A percentile compares a stretch with the other conserved stretches of the same genome.
Conservation (phyloP, 2,888 invertebrate species). For the Drosophila trichaetosa region DNA sequence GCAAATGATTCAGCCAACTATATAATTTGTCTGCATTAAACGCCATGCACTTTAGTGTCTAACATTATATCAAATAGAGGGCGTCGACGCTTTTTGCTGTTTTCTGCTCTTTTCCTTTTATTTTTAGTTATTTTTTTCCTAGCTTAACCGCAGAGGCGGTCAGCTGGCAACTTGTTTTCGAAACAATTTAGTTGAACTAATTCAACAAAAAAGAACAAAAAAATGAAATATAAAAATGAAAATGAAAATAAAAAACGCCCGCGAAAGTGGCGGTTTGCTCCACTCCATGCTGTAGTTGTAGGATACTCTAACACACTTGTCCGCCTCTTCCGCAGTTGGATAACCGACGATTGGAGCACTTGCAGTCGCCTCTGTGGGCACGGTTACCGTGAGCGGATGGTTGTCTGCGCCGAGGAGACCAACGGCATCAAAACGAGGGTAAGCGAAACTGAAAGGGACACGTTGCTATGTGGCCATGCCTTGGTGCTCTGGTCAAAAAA, state of each 20-base stretch:
- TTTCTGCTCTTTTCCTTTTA: not conserved
- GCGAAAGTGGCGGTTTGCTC: conserved; percentile 17
- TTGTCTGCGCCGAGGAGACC: conserved; percentile 93
- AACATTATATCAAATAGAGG: conserved; percentile 39
- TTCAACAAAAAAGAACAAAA: conserved; percentile 33
- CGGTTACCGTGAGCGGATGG: conserved; percentile 91
- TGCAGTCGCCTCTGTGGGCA: conserved; percentile 95
- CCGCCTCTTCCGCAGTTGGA: conserved; percentile 89
- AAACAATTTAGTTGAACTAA: conserved; percentile 63
- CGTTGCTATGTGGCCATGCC: not conserved
- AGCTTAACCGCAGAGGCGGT: conserved; percentile 49
- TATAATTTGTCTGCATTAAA: conserved; percentile 39
- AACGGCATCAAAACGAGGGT: conserved; percentile 92
- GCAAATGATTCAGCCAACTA: conserved; percentile 27
- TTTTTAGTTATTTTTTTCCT: conserved; percentile 14
- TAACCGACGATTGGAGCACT: conserved; percentile 94
- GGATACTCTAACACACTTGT: conserved; percentile 52
- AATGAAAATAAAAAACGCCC: conserved; percentile 27
- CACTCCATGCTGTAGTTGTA: conserved; percentile 6
- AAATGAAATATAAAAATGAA: not conserved
- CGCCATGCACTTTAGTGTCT: conserved; percentile 54
- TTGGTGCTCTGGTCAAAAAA: conserved; percentile 21
- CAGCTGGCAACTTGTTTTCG: conserved; percentile 49
- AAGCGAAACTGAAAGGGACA: conserved; percentile 73
- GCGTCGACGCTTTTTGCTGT: conserved; percentile 30